phyloP scores from a whole-genome alignment of 2,797 vertebrate species.

The Centroberyx gerrardi region DNA sequence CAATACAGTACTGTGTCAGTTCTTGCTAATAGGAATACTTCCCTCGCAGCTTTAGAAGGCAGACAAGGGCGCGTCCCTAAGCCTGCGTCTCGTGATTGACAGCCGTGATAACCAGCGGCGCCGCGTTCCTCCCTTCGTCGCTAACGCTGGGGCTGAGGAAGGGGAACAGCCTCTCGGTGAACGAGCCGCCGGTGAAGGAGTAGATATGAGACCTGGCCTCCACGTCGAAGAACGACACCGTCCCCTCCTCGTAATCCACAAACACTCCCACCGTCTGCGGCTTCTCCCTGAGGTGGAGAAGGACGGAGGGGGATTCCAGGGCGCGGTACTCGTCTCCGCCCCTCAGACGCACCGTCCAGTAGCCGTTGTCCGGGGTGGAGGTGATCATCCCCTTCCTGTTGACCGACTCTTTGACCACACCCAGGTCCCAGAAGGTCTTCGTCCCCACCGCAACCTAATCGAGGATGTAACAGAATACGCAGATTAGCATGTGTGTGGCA shows the following conservation, averaged over 20 bases:
- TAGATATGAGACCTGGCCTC: slow-evolving; percentile 74
- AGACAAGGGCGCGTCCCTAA: not conserved
- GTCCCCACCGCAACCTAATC: slow-evolving; percentile 80
- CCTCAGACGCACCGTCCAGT: slow-evolving; percentile 82
- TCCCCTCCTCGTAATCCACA: slow-evolving; percentile 74
- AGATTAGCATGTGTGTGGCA: not conserved
- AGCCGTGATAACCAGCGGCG: slow-evolving; percentile 67
- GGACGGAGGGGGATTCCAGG: slow-evolving; percentile 71
- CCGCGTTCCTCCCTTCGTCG: slow-evolving; percentile 76
- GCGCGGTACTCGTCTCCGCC: slow-evolving; percentile 77
- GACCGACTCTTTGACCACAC: slow-evolving; percentile 82
- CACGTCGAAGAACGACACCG: slow-evolving; percentile 78
- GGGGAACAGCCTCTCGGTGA: slow-evolving; percentile 73
- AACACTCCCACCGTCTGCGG: slow-evolving; percentile 79
- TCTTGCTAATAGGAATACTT: not conserved
- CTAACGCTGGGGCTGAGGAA: slow-evolving; percentile 81
- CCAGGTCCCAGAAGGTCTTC: slow-evolving; percentile 88
- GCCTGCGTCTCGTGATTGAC: slow-evolving; percentile 31
- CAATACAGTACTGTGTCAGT: not conserved
- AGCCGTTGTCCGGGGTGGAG: slow-evolving; percentile 81
- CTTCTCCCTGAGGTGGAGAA: slow-evolving; percentile 53
- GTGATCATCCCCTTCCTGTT: slow-evolving; percentile 86
- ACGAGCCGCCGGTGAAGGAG: slow-evolving; percentile 75
- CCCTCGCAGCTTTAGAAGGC: not conserved
- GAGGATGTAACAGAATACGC: not conserved